These are phyloP conservation scores for Seriola rivoliana DNA, from an alignment of 2,113 vertebrate species.

Conservation along the genomic window DNA sequence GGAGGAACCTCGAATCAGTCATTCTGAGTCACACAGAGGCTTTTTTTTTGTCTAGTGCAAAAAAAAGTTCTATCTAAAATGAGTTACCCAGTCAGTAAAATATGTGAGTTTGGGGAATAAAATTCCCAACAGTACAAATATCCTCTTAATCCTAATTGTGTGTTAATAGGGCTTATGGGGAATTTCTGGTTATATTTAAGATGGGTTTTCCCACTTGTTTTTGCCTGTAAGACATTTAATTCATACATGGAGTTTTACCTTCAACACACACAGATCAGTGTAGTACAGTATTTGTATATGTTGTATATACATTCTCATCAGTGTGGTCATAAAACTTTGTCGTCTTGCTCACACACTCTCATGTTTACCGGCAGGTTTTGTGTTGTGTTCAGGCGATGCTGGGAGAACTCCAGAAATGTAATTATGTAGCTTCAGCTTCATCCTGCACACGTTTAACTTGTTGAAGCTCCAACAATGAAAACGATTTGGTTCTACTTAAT, in stretches of 20 bases:
- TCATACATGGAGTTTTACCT: neutral
- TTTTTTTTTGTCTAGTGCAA: neutral
- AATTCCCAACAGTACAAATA: neutral
- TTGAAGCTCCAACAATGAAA: neutral
- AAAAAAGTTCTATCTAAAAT: neutral
- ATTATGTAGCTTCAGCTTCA: neutral
- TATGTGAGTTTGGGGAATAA: neutral
- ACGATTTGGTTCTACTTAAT: neutral
- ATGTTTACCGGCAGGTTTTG: neutral
- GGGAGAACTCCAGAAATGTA: neutral
- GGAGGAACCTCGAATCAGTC: neutral
- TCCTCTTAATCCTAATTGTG: neutral
- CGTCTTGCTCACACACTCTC: neutral
- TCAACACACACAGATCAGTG: neutral
- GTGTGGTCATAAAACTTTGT: neutral
- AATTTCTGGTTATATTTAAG: neutral
- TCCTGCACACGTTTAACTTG: neutral
- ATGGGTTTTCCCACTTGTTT: neutral
- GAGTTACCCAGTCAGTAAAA: neutral
- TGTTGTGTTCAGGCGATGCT: neutral
- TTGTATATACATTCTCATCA: neutral
- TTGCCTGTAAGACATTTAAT: neutral
- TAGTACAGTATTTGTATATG: neutral
- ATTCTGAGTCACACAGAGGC: neutral
- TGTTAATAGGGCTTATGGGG: neutral